Evolutionary conservation across 2,113 vertebrate species (phyloP).

Genomic region (Myotis lucifugus): DNA sequence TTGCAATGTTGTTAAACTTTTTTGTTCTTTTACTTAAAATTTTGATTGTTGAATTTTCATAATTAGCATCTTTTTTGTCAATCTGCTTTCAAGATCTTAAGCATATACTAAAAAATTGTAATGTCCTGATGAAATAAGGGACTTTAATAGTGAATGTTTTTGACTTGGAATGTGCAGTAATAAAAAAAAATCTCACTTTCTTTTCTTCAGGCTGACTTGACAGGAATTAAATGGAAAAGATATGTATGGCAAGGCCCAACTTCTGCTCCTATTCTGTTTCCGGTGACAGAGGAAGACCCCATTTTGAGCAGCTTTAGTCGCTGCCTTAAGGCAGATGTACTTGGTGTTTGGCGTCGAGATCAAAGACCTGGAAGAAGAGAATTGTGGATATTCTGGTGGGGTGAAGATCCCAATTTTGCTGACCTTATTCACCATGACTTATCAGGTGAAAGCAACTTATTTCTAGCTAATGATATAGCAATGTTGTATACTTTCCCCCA

Average conservation of each 20-base stretch:
- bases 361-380: slow-evolving; percentile 95
- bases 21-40: slow-evolving; percentile 22
- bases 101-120: slow-evolving; percentile 35
- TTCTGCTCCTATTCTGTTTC: slow-evolving; percentile 97
- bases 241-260: slow-evolving; percentile 97
- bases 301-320: slow-evolving; percentile 99
- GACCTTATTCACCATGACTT: slow-evolving; percentile 97
- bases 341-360: slow-evolving; percentile 96
- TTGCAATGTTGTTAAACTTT: slow-evolving; percentile 15
- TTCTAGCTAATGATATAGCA: slow-evolving; percentile 39
- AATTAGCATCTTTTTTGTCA: background rate
- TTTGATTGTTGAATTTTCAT: slow-evolving; percentile 36
- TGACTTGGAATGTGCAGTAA: slow-evolving; percentile 32
- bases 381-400: slow-evolving; percentile 99
- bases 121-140: slow-evolving; percentile 34
- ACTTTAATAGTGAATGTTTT: slow-evolving; percentile 35
- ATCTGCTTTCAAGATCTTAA: background rate
- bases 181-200: slow-evolving; percentile 37
- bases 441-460: slow-evolving; percentile 86
- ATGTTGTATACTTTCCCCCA: background rate
- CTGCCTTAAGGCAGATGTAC: slow-evolving; percentile 96
- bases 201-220: slow-evolving; percentile 92
- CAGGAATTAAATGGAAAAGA: slow-evolving; percentile 99
- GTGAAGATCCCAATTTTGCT: slow-evolving; percentile 95
- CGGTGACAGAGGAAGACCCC: slow-evolving; percentile 98